Evolutionary conservation across 2,888 invertebrate species (phyloP).

Genomic region (Dicyrtomina minuta): DNA sequence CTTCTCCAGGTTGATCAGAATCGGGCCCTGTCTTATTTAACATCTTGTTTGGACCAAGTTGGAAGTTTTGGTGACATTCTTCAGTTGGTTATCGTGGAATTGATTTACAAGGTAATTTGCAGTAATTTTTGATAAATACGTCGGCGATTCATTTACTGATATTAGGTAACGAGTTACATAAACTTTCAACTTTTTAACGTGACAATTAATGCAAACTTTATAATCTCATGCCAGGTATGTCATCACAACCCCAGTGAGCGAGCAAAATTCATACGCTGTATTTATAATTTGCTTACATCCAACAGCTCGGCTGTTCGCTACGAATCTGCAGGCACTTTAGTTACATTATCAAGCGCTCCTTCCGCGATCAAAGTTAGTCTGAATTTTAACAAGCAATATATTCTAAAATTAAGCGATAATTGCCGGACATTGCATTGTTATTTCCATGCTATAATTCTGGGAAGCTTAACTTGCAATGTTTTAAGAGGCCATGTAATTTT

Average conservation of each 20-base stretch:
- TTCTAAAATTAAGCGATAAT: background rate
- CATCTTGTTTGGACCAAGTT: constrained; percentile 91
- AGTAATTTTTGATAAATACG: too few relatives aligned
- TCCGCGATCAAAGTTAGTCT: constrained; percentile 83
- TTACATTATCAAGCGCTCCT: constrained; percentile 95
- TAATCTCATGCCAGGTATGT: constrained; percentile 89
- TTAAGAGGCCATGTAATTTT: too few relatives aligned
- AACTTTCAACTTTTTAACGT: too few relatives aligned
- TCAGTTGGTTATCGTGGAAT: constrained; percentile 96
- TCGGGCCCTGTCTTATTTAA: constrained; percentile 85
- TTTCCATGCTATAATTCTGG: too few relatives aligned
- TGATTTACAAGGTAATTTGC: constrained; percentile 86
- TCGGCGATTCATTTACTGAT: too few relatives aligned
- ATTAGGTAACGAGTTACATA: too few relatives aligned
- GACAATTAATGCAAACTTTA: too few relatives aligned
- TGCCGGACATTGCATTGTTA: too few relatives aligned
- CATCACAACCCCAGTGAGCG: constrained; percentile 94
- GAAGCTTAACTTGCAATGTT: too few relatives aligned
- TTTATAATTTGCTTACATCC: constrained; percentile 95
- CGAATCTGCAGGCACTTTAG: constrained; percentile 97
- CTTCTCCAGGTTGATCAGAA: constrained; percentile 95
- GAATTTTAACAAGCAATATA: constrained; percentile 11
- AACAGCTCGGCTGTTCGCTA: constrained; percentile 94
- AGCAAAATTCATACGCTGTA: constrained; percentile 95
- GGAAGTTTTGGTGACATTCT: constrained; percentile 93